These are phyloP conservation scores for Ibidorhyncha struthersii DNA, from an alignment of 2,113 vertebrate species.

Conservation along the genomic window DNA sequence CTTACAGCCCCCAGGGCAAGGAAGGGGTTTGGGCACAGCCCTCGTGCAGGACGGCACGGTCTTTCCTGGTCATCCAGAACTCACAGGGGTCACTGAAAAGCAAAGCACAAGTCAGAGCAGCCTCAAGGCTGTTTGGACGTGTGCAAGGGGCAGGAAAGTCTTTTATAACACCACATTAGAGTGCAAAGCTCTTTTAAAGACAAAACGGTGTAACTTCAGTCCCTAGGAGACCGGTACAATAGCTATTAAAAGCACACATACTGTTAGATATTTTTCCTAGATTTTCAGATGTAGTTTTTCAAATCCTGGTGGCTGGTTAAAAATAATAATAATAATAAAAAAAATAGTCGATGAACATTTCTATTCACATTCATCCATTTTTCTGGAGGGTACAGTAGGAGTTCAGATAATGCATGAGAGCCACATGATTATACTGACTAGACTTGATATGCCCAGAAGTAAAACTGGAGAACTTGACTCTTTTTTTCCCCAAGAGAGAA, in stretches of 20 bases:
- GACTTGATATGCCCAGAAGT: neutral
- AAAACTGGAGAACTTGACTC: neutral
- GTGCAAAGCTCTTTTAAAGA: neutral
- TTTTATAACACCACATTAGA: neutral
- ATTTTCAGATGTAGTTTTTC: neutral
- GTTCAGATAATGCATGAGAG: neutral
- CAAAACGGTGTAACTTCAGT: neutral
- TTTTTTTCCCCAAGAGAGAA: neutral
- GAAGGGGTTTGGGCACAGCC: neutral
- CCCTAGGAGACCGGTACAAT: neutral
- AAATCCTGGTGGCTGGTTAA: neutral
- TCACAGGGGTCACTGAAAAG: neutral
- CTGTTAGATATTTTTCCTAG: neutral
- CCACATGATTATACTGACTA: neutral
- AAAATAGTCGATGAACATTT: neutral
- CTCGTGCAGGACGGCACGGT: no score
- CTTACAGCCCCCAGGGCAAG: neutral
- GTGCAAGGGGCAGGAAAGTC: neutral
- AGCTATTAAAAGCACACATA: neutral
- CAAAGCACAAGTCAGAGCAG: neutral
- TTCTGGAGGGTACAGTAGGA: neutral
- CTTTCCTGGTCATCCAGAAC: neutral
- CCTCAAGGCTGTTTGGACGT: neutral
- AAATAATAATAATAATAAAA: neutral
- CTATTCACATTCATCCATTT: neutral